Percentiles rank a stretch among this genome's conserved stretches.
Conservation (phyloP, 1,140 invertebrate genomes). For the Coptotermes formosanus region DNA sequence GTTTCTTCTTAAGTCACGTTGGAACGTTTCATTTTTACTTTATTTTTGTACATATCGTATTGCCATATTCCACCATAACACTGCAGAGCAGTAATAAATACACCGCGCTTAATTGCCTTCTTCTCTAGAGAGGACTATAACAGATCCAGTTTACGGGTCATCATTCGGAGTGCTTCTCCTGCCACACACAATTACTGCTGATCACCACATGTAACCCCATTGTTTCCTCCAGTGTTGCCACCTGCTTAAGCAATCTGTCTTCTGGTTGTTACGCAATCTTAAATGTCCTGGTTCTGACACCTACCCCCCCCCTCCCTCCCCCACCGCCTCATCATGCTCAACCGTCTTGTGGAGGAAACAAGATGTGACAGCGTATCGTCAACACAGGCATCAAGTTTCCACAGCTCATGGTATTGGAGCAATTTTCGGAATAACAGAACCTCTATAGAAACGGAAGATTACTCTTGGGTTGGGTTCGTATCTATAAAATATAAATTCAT, state of each 20-base stretch:
- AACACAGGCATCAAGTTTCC: background rate
- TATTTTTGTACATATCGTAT: too few species aligned
- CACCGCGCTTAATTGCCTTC: too few species aligned
- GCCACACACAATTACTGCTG: background rate
- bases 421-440: background rate
- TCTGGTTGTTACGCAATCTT: background rate
- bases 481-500: too few species aligned
- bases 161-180: background rate
- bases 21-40: too few species aligned
- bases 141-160: background rate
- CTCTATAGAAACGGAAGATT: background rate
- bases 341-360: background rate
- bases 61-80: too few species aligned
- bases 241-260: constrained; percentile 10
- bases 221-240: background rate
- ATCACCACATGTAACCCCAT: background rate
- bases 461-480: too few species aligned
- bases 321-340: too few species aligned
- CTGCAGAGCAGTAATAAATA: too few species aligned
- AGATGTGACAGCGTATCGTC: background rate
- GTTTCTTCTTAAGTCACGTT: too few species aligned
- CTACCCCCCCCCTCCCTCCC: background rate
- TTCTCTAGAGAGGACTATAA: background rate
- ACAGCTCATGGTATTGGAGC: background rate
- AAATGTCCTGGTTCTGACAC: background rate